A percentile compares a stretch with the other conserved stretches of the same genome.
These are phyloP conservation scores for Oreochromis grahami DNA, from an alignment of 2,797 vertebrate species.

Conservation along the genomic window DNA sequence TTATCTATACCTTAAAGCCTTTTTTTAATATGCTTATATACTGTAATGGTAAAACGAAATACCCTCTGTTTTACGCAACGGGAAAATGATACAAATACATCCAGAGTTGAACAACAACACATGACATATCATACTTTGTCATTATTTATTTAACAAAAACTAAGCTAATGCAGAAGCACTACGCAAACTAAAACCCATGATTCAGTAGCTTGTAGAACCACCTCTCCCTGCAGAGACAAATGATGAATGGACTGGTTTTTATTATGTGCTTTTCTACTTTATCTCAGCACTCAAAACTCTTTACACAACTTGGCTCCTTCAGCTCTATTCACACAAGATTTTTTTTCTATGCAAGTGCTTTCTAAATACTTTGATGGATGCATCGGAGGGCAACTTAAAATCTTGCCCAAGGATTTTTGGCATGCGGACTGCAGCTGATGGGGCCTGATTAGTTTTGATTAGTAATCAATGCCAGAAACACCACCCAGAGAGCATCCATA, in stretches of 20 bases:
- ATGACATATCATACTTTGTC: neutral
- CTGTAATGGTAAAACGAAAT: neutral
- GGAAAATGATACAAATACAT: neutral
- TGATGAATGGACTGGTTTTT: neutral
- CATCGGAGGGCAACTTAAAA: neutral
- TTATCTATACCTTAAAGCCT: neutral
- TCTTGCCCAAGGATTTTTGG: neutral
- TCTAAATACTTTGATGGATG: neutral
- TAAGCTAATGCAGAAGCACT: rapidly evolving
- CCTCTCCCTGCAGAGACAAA: neutral
- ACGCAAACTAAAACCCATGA: neutral
- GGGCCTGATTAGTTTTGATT: neutral
- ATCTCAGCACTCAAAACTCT: neutral
- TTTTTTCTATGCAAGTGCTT: neutral
- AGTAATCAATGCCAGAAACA: neutral
- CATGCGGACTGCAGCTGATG: neutral
- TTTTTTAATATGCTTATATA: neutral
- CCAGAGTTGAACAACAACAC: neutral
- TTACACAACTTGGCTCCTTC: neutral
- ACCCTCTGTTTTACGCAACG: rapidly evolving
- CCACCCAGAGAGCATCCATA: neutral
- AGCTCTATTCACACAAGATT: neutral
- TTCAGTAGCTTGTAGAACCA: neutral
- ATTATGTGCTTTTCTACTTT: neutral
- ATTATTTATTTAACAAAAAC: neutral